Conservation (phyloP, 92 coral and sea anemone genomes). For the Epizoanthus stellaris region DNA sequence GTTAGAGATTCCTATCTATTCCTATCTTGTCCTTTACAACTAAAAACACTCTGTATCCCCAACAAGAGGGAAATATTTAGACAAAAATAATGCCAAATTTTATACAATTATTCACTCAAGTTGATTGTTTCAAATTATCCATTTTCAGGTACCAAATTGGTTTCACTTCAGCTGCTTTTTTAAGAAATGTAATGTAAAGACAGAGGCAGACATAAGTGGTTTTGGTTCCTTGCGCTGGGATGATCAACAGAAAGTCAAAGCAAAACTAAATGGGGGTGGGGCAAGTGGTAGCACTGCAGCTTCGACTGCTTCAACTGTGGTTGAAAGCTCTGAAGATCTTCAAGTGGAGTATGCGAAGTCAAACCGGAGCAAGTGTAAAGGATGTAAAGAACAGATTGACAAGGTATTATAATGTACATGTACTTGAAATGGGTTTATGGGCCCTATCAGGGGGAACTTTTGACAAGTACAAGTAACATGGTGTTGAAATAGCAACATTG, state of each 20-base stretch:
- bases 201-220: slow-evolving; percentile 74
- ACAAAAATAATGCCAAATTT: too few species aligned
- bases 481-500: neutral
- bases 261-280: slow-evolving; percentile 36
- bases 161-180: slow-evolving; percentile 94
- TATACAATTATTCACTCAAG: neutral
- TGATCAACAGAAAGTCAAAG: slow-evolving; percentile 85
- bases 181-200: slow-evolving; percentile 63
- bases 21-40: too few species aligned
- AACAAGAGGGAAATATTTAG: too few species aligned
- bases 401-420: slow-evolving; percentile 56
- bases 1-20: too few species aligned
- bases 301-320: slow-evolving; percentile 26
- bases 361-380: slow-evolving; percentile 90
- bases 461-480: neutral
- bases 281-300: slow-evolving; percentile 44
- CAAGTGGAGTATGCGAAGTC: slow-evolving; percentile 96
- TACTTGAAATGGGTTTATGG: neutral
- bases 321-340: slow-evolving; percentile 51
- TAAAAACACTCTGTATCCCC: too few species aligned
- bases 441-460: neutral
- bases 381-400: slow-evolving; percentile 89
- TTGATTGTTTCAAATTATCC: neutral
- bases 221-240: slow-evolving; percentile 95
- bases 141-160: slow-evolving; percentile 91